Evolutionary conservation across 2,888 invertebrate species (phyloP), one percentile per base, ranked within the genome.

Genomic region (Athrips mouffetella): DNA sequence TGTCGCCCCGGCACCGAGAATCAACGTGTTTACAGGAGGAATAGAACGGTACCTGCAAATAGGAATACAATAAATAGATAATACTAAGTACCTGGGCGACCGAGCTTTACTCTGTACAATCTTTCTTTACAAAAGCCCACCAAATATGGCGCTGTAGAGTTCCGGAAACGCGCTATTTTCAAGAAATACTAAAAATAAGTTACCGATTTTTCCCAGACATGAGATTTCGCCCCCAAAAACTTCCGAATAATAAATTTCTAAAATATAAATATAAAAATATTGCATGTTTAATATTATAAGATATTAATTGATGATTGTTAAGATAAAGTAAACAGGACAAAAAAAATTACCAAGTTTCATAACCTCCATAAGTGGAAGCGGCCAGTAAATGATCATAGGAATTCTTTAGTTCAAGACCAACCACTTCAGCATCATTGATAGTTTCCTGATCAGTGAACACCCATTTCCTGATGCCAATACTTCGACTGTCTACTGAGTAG

Each of bases 351-450:
- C 90, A 89, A 10, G 92, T 90, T 65, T 91, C 91, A 78, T 92
- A 93, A 50, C 94, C 94, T 29, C 93, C 93, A 70, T 92, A 91
- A 15, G 94, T 90, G 0, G 96, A 95, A 11, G 94, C 95, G 18
- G 93, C 93, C 51, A 94, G 89, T 52, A 98, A 89, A 78, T 98
- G 96, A 76, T 98, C 97, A 83, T 96, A 98, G 0, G 93, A 92
- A 65, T 92, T 95, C 60, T 93, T 91, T 13, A 91, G 90, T 64
- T 90, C 92, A 21, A 92, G 84, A 0, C 95, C 95, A 44, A 95
- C 91, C 7, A 94, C 92, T 40, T 94, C 92, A 63, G 93, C 93
- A 78, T 98, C 98, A 57, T 92, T 91, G 1, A 94, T 90, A 40
- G 90, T 82, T 45, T 93, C 92, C 64, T 94, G 94, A 54, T 93